Evolutionary conservation across 2,888 invertebrate genomes (phyloP).

Genomic region (Diabrotica balteata): DNA sequence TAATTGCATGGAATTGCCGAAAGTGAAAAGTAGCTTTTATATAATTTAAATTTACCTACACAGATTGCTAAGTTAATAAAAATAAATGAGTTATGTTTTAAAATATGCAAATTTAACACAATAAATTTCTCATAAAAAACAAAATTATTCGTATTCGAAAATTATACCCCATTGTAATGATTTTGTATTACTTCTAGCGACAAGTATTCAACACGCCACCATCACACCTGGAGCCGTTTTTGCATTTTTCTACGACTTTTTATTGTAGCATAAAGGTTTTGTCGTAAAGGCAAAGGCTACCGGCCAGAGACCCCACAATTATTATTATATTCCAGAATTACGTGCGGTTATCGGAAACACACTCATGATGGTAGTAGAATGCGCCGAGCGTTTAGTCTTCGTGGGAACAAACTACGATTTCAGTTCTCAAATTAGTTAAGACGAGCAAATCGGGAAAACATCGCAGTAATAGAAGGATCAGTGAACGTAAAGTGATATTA

Average conservation of each 20-base stretch:
- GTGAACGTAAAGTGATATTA: too few relatives aligned
- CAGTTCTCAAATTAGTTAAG: constrained; percentile 31
- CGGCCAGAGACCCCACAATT: constrained; percentile 1
- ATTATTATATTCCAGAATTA: constrained; percentile 31
- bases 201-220: too few relatives aligned
- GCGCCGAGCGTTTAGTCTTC: constrained; percentile 20
- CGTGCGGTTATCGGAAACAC: constrained; percentile 31
- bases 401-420: constrained; percentile 27
- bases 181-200: too few relatives aligned
- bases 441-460: background rate
- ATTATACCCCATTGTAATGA: too few relatives aligned
- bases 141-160: background rate
- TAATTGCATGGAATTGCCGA: too few relatives aligned
- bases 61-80: too few relatives aligned
- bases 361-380: background rate
- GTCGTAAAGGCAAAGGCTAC: background rate
- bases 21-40: too few relatives aligned
- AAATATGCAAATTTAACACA: too few relatives aligned
- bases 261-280: constrained; percentile 11
- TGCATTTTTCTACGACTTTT: constrained; percentile 20
- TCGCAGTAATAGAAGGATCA: too few relatives aligned
- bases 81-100: too few relatives aligned
- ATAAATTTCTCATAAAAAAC: background rate
- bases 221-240: background rate
- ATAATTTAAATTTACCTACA: too few relatives aligned